A percentile compares a stretch with the other conserved stretches of the same genome.
These are phyloP conservation scores for Caenorhabditis sp. DNA, from an alignment of 2,888 invertebrate species.

Conservation along the genomic window DNA sequence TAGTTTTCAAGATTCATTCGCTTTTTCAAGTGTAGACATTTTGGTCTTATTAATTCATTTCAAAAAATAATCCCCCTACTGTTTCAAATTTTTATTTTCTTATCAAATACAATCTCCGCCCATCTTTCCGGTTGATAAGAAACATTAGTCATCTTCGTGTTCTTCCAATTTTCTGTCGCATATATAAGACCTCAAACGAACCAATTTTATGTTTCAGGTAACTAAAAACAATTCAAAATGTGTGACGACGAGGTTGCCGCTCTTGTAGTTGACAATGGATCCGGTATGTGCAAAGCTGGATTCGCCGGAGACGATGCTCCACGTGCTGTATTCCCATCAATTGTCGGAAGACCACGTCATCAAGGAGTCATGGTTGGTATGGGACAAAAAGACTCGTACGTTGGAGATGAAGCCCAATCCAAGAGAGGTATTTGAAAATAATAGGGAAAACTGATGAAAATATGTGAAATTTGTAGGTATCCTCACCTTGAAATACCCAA, in stretches of 20 bases:
- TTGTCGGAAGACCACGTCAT: slow-evolving; percentile 81
- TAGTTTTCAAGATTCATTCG: background rate
- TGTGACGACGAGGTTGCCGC: slow-evolving; percentile 82
- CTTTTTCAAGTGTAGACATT: background rate
- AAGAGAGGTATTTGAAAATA: slow-evolving; percentile 77
- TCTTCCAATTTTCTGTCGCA: background rate
- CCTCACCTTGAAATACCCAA: slow-evolving; percentile 90
- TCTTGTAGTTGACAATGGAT: slow-evolving; percentile 63
- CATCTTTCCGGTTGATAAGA: slow-evolving; percentile 7
- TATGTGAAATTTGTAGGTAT: slow-evolving; percentile 74
- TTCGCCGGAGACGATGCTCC: slow-evolving; percentile 82
- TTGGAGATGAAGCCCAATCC: slow-evolving; percentile 72
- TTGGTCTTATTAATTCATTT: background rate
- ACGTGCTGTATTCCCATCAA: slow-evolving; percentile 85
- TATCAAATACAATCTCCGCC: slow-evolving; percentile 22
- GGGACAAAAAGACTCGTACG: slow-evolving; percentile 64
- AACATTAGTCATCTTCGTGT: background rate
- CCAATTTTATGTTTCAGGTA: slow-evolving; percentile 14
- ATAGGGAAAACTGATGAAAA: background rate
- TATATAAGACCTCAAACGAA: background rate
- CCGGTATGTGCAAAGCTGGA: slow-evolving; percentile 79
- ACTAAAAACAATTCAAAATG: slow-evolving; percentile 38
- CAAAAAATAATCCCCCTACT: background rate
- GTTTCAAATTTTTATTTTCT: slow-evolving; percentile 4
- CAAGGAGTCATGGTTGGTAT: slow-evolving; percentile 73